phyloP scores from a whole-genome alignment of 2,888 invertebrate species.

The Luperina nickerlii region DNA sequence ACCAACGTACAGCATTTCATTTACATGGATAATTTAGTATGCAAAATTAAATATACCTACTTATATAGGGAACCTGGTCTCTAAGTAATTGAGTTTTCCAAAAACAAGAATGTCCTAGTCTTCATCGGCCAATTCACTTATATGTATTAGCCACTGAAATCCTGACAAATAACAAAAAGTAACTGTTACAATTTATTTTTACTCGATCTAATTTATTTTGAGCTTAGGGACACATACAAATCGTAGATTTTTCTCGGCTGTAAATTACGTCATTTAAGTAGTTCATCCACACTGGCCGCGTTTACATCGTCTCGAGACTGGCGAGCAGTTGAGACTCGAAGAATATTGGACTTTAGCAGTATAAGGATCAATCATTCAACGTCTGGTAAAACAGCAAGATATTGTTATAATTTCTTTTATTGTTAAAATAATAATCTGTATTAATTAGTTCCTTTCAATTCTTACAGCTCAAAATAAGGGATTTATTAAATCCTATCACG shows the following conservation, averaged over 20 bases:
- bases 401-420: background rate
- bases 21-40: too few relatives aligned
- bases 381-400: slow-evolving; percentile 7
- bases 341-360: slow-evolving; percentile 23
- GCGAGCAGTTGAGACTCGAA: background rate
- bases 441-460: background rate
- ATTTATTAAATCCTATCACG: background rate
- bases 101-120: too few relatives aligned
- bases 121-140: too few relatives aligned
- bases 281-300: slow-evolving; percentile 20
- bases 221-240: slow-evolving; percentile 56
- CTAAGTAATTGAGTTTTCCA: too few relatives aligned
- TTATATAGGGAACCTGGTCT: too few relatives aligned
- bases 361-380: background rate
- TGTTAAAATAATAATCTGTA: slow-evolving; percentile 7
- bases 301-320: slow-evolving; percentile 32
- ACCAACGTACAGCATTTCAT: too few relatives aligned
- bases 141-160: background rate
- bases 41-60: background rate
- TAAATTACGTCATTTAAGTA: slow-evolving; percentile 50
- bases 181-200: slow-evolving; percentile 42
- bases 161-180: slow-evolving; percentile 28
- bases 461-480: background rate
- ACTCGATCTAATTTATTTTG: too few relatives aligned
- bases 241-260: slow-evolving; percentile 45